Evolutionary conservation across 2,888 invertebrate species (phyloP).

Genomic region (Falcaria lacertinaria): DNA sequence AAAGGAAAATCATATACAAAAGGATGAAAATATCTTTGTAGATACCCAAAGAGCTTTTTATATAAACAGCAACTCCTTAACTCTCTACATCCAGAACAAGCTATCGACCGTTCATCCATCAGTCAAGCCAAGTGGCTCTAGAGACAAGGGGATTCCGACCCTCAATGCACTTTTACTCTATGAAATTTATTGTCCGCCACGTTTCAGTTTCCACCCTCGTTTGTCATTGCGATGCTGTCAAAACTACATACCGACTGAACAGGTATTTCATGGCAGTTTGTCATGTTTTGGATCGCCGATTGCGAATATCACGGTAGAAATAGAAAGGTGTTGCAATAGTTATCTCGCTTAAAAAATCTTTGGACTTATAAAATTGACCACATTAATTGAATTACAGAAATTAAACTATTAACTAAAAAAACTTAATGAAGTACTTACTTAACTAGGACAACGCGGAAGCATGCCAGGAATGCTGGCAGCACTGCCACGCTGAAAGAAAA

Average conservation of each 20-base stretch:
- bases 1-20: no score
- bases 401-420: no score
- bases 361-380: no score
- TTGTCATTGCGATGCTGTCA: slow-evolving; percentile 43
- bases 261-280: neutral
- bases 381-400: no score
- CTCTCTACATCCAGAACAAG: slow-evolving; percentile 5
- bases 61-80: slow-evolving; percentile 5
- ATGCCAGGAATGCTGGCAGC: no score
- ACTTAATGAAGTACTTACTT: no score
- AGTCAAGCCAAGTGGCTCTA: slow-evolving; percentile 47
- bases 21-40: no score
- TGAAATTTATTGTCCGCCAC: slow-evolving; percentile 53
- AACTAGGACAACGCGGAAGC: no score
- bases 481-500: no score
- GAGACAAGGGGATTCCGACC: slow-evolving; percentile 44
- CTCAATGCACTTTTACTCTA: slow-evolving; percentile 58
- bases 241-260: slow-evolving; percentile 10
- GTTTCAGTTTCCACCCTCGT: slow-evolving; percentile 49
- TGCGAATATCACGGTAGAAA: neutral
- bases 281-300: neutral
- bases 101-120: slow-evolving; percentile 45
- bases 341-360: no score
- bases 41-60: slow-evolving; percentile 1
- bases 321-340: no score